These are phyloP conservation scores for Portunus trituberculatus DNA, from an alignment of 1,140 invertebrate species.

Conservation along the genomic window DNA sequence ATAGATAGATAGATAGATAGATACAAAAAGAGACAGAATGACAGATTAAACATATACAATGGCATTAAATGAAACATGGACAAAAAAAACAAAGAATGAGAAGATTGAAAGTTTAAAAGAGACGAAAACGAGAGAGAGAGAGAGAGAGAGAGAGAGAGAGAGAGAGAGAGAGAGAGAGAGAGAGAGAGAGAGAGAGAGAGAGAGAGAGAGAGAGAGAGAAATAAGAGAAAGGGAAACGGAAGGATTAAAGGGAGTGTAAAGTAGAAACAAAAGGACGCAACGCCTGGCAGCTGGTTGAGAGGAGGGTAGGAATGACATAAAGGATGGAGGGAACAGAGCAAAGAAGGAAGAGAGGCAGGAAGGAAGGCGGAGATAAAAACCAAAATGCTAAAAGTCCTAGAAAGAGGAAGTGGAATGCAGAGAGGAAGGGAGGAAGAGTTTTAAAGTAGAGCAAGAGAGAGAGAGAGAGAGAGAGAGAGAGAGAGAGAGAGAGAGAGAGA, in stretches of 20 bases:
- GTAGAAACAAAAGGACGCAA: neutral
- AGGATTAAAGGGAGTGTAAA: neutral
- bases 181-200: slow-evolving; percentile 43
- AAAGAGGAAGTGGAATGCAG: neutral
- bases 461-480: slow-evolving; percentile 38
- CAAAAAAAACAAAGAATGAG: too few species aligned
- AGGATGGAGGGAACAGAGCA: neutral
- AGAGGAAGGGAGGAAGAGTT: neutral
- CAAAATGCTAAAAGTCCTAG: too few species aligned
- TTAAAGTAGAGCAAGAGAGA: neutral
- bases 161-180: slow-evolving; percentile 6
- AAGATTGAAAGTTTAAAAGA: too few species aligned
- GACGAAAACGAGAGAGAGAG: too few species aligned
- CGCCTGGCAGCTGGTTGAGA: neutral
- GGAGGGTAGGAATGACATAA: neutral
- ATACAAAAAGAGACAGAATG: too few species aligned
- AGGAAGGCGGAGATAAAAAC: too few species aligned
- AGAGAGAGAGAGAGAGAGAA: slow-evolving; percentile 12
- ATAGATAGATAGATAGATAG: neutral
- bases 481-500: neutral
- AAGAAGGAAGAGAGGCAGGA: too few species aligned
- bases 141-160: too few species aligned
- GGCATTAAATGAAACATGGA: too few species aligned
- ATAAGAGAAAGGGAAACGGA: neutral
- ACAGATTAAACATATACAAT: neutral